These are phyloP conservation scores for Leptoclinus maculatus DNA, from an alignment of 2,797 vertebrate species.

Conservation along the genomic window DNA sequence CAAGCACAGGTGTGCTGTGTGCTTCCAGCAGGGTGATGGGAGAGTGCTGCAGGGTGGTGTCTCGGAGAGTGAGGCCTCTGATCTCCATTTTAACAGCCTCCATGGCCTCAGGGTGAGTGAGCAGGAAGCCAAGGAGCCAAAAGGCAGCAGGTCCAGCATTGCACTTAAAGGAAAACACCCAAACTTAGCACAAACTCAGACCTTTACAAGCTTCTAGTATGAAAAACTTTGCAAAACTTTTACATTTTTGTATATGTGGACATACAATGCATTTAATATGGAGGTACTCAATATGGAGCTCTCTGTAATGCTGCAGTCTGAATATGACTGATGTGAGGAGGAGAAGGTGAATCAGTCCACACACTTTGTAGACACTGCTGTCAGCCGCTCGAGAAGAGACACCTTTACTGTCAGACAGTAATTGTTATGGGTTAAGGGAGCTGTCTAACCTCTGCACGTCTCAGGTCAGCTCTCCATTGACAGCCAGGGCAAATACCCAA, in stretches of 20 bases:
- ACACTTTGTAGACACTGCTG: constrained; percentile 41
- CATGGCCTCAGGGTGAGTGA: constrained; percentile 88
- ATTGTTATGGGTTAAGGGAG: constrained; percentile 70
- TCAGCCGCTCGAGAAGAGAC: constrained; percentile 45
- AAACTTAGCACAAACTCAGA: constrained; percentile 18
- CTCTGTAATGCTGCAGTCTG: constrained; percentile 15
- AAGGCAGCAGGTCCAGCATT: constrained; percentile 89
- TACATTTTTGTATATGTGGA: neutral
- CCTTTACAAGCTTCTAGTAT: neutral
- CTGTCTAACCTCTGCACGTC: constrained; percentile 51
- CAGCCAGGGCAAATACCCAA: constrained; percentile 54
- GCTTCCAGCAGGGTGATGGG: constrained; percentile 64
- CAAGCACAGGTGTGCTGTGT: constrained; percentile 79
- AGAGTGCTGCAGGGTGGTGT: constrained; percentile 49
- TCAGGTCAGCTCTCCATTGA: constrained; percentile 67
- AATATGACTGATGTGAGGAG: constrained; percentile 34
- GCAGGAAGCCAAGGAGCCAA: constrained; percentile 91
- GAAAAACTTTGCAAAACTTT: neutral
- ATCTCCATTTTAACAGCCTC: constrained; percentile 84
- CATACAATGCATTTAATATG: neutral
- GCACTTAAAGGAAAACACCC: constrained; percentile 76
- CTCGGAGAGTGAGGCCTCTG: constrained; percentile 43
- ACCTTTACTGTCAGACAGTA: constrained; percentile 72
- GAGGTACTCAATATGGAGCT: neutral
- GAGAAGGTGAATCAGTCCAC: constrained; percentile 34